Evolutionary conservation across 2,113 vertebrate species (phyloP).

Genomic region (Phodopus roborovskii): DNA sequence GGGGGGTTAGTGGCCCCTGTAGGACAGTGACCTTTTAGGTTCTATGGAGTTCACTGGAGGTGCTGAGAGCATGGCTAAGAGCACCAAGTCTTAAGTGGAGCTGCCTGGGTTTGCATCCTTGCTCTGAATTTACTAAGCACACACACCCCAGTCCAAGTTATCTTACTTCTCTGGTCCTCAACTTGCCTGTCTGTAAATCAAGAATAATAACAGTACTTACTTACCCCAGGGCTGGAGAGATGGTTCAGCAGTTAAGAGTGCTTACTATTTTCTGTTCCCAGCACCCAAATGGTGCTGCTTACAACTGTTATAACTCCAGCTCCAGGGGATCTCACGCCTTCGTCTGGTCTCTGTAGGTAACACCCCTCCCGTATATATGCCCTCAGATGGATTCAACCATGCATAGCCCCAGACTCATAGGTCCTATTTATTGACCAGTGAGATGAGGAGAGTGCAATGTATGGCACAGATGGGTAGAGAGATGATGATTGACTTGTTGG

Average conservation of each 20-base stretch:
- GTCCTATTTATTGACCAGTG: not conserved
- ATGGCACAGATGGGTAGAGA: not conserved
- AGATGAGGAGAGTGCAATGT: not conserved
- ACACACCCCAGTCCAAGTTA: not conserved
- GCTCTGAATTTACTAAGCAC: not conserved
- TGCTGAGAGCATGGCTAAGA: not conserved
- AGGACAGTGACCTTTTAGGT: not conserved
- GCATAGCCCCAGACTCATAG: not conserved
- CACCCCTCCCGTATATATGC: not conserved
- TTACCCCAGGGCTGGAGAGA: not conserved
- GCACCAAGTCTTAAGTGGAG: not conserved
- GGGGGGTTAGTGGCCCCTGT: not conserved
- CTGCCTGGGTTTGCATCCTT: not conserved
- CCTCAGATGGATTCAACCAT: not conserved
- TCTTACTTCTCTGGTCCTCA: not conserved
- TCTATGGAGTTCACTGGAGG: not conserved
- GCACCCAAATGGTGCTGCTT: not conserved
- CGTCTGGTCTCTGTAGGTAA: not conserved
- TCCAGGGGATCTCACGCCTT: not conserved
- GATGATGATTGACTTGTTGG: not conserved
- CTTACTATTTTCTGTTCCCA: no score
- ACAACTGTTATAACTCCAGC: not conserved
- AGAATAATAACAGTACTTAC: not conserved
- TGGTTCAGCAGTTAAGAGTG: not conserved
- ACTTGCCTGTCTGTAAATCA: slow-evolving; percentile 2